phyloP scores from a whole-genome alignment of 2,797 vertebrate species.

The Syngnathus rostellatus region DNA sequence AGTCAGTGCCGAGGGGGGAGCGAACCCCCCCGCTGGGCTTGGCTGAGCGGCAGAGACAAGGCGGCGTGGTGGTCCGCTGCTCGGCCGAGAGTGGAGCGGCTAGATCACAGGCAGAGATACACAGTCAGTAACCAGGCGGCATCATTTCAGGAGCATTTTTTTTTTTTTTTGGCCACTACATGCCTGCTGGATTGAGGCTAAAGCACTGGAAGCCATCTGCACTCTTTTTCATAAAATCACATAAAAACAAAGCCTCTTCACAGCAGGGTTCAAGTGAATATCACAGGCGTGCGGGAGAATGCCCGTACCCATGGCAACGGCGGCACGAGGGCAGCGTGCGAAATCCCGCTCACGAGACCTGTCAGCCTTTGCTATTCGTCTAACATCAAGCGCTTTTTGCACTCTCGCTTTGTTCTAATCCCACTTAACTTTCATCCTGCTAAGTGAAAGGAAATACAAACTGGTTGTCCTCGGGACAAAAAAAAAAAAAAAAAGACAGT shows the following conservation, averaged over 20 bases:
- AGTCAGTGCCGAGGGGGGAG: constrained; percentile 63
- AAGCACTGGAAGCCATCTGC: constrained; percentile 46
- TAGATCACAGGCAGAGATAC: constrained; percentile 70
- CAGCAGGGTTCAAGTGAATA: constrained; percentile 17
- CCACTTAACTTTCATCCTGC: constrained; percentile 37
- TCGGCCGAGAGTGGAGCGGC: constrained; percentile 59
- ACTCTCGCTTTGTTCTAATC: constrained; percentile 16
- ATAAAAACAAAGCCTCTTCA: constrained; percentile 60
- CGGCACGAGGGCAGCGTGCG: constrained; percentile 3
- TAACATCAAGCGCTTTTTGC: constrained; percentile 17
- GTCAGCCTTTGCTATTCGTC: constrained; percentile 15
- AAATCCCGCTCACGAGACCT: constrained; percentile 11
- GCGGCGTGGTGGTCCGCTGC: constrained; percentile 58
- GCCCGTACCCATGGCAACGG: constrained; percentile 17
- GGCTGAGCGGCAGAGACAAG: constrained; percentile 57
- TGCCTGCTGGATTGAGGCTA: constrained; percentile 16
- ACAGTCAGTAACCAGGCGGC: constrained; percentile 55
- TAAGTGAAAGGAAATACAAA: constrained; percentile 62
- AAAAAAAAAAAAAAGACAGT: constrained; percentile 28
- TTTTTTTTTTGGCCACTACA: constrained; percentile 4
- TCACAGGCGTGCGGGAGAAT: constrained; percentile 16
- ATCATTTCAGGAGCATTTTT: constrained; percentile 35
- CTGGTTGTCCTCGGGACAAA: constrained; percentile 42
- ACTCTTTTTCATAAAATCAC: constrained; percentile 74
- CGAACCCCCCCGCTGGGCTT: constrained; percentile 49